These are phyloP conservation scores for Scaptomyza flava DNA, from an alignment of 2,888 invertebrate genomes.

Conservation along the genomic window DNA sequence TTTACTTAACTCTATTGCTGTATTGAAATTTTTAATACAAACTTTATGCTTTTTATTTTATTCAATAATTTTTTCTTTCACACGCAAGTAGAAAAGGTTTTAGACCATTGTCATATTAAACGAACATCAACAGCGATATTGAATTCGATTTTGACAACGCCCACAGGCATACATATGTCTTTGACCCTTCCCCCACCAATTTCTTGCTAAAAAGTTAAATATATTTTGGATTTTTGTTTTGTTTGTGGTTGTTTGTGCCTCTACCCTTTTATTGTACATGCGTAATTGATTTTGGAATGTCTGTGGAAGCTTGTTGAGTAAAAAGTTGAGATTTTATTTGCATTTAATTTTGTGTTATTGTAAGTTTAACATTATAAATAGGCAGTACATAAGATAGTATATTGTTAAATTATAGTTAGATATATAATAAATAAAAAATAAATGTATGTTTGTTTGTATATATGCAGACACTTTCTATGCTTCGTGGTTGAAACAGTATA, in stretches of 20 bases:
- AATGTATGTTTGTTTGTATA: conserved; percentile 12
- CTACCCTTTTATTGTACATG: conserved; percentile 8
- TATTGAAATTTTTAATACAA: conserved; percentile 55
- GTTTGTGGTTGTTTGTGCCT: conserved; percentile 1
- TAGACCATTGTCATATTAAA: conserved; percentile 12
- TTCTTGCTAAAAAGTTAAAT: conserved; percentile 17
- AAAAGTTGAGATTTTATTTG: conserved; percentile 70
- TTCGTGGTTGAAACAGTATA: conserved; percentile 2
- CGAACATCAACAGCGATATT: conserved; percentile 9
- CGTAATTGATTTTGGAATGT: conserved; percentile 55
- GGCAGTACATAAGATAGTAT: conserved; percentile 41
- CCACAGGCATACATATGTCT: conserved; percentile 19
- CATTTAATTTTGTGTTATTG: conserved; percentile 50
- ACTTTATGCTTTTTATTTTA: conserved; percentile 42
- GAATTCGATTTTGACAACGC: conserved; percentile 17
- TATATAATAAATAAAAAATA: conserved; percentile 64
- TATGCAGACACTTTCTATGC: conserved; percentile 30
- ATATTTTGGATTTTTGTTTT: not conserved
- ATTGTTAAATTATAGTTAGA: conserved; percentile 50
- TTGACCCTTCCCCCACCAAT: not conserved
- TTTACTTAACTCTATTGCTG: conserved; percentile 44
- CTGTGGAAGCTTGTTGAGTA: conserved; percentile 53
- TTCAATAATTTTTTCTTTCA: conserved; percentile 63
- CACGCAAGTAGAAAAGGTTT: conserved; percentile 50
- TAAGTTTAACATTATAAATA: conserved; percentile 67